Base-by-base conservation (phyloP, 2,113 vertebrate species). In the Talpa occidentalis region DNA sequence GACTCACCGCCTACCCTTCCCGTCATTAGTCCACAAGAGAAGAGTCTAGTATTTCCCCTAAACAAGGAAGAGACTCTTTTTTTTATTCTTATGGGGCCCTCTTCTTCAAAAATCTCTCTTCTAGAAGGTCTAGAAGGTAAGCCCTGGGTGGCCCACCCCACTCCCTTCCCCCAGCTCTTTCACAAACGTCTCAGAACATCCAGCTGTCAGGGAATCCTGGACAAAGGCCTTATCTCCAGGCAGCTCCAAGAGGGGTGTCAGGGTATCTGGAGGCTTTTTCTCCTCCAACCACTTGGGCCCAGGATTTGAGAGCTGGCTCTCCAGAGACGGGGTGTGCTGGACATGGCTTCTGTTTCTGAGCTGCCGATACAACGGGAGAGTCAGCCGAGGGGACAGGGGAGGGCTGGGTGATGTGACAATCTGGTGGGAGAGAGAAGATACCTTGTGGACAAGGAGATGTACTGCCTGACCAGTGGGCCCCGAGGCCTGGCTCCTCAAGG, bases 281-380 rank as follows among this genome's bases (percentile, higher is more conserved):
- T 86, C 10, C 42, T 77, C 44, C 2, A 14, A 28, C 42, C 28
- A 44, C 37, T 4, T 4, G 76, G 64, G 35, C 35, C 59, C 40
- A 7, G 78, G 60, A 59, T 37, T 62, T 44, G 26, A 42, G 79
- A 52, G 14, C 3, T 19, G n/a, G 21, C 22, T 77, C 8, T 22
- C 11, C 0, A 4, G 35, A 28, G 47, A 8, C 0, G 2, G 56
- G 3, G 35, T n/a, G n/a, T 3, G 37, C 64, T 60, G 26, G 59
- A 37, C 30, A 26, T 0, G 1, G 24, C 6, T 28, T 42, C 42
- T 32, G 6, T 26, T 49, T 32, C 19, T 73, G 49, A 73, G 66
- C 28, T 0, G 0, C 0, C 10, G 56, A 19, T 3, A 10, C 7
- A 21, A 60, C 1, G 8, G 24, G 12, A 64, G 32, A 67, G 26